Evolutionary conservation across 2,888 invertebrate genomes (phyloP).

Genomic region (Cataglyphis altisquamis): DNA sequence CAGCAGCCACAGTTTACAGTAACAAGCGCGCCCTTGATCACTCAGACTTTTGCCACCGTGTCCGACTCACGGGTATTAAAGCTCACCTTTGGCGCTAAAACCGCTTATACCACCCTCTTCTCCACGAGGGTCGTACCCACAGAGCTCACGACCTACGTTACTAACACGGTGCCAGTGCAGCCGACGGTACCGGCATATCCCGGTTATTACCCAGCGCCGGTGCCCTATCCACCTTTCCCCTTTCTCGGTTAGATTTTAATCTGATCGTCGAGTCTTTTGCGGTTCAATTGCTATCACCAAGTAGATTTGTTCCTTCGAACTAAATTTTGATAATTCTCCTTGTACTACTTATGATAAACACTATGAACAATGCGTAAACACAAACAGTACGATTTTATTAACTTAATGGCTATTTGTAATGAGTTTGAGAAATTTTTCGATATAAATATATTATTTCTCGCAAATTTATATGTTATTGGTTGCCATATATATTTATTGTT

Average conservation of each 20-base stretch:
- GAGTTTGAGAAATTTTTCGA: background rate
- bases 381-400: background rate
- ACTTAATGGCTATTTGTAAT: background rate
- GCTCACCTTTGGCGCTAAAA: slow-evolving; percentile 96
- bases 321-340: background rate
- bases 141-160: slow-evolving; percentile 93
- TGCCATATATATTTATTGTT: background rate
- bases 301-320: background rate
- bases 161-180: slow-evolving; percentile 92
- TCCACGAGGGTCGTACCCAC: slow-evolving; percentile 94
- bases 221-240: slow-evolving; percentile 90
- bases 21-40: slow-evolving; percentile 93
- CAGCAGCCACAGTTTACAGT: slow-evolving; percentile 91
- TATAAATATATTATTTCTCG: background rate
- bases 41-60: slow-evolving; percentile 92
- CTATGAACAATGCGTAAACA: background rate
- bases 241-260: slow-evolving; percentile 89
- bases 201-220: slow-evolving; percentile 92
- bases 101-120: slow-evolving; percentile 94
- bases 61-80: slow-evolving; percentile 94
- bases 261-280: slow-evolving; percentile 7
- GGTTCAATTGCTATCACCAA: slow-evolving; percentile 17
- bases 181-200: slow-evolving; percentile 90
- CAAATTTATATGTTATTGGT: background rate
- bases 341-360: background rate